Evolutionary conservation across 2,888 invertebrate species (phyloP).

Genomic region (Lochmaea crataegi): DNA sequence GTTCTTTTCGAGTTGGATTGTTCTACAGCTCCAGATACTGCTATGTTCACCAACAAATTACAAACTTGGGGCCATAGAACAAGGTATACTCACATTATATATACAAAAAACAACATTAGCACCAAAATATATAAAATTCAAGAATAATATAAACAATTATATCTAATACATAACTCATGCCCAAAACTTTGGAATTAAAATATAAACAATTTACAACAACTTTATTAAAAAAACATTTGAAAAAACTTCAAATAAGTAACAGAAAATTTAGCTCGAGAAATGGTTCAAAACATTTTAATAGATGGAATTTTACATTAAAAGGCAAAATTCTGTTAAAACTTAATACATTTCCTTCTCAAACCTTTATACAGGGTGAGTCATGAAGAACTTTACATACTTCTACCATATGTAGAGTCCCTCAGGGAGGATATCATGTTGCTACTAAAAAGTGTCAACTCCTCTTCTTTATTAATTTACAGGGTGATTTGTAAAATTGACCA

Average conservation of each 20-base stretch:
- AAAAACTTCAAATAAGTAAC: background rate
- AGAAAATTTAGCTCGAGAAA: too few species aligned
- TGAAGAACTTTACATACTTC: too few species aligned
- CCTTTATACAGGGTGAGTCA: too few species aligned
- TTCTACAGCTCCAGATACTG: background rate
- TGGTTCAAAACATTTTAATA: too few species aligned
- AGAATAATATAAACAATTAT: background rate
- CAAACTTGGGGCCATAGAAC: background rate
- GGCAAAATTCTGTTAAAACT: too few species aligned
- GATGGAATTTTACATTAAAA: too few species aligned
- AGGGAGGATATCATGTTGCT: too few species aligned
- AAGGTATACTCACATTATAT: background rate
- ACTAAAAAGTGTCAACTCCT: too few species aligned
- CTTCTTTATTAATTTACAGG: too few species aligned
- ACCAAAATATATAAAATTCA: background rate
- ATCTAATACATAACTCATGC: background rate
- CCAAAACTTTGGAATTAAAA: background rate
- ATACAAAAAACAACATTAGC: background rate
- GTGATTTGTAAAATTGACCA: too few species aligned
- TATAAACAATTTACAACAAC: background rate
- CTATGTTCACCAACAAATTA: background rate
- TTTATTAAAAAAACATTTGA: background rate
- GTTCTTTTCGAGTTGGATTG: background rate
- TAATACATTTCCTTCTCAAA: too few species aligned
- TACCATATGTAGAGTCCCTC: too few species aligned